These are phyloP conservation scores for Mimumesa dahlbomi DNA, from an alignment of 2,888 invertebrate genomes.

Conservation along the genomic window DNA sequence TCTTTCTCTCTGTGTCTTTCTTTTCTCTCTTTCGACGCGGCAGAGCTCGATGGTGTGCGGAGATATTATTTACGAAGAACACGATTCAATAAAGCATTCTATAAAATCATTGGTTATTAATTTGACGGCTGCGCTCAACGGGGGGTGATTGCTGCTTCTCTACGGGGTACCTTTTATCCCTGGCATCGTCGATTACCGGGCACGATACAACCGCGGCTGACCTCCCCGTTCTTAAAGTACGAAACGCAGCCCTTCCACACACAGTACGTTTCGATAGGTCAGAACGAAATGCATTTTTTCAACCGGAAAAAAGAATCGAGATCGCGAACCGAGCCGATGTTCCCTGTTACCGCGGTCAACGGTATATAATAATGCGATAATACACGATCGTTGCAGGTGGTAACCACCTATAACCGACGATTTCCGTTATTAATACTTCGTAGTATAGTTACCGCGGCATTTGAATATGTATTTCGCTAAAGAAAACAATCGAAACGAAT, in stretches of 20 bases:
- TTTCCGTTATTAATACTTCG: too few species aligned
- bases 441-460: too few species aligned
- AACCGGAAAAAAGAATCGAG: conserved; percentile 32
- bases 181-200: conserved; percentile 64
- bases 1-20: not conserved
- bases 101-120: conserved; percentile 80
- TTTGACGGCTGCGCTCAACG: conserved; percentile 75
- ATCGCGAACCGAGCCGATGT: not conserved
- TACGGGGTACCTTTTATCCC: conserved; percentile 68
- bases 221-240: conserved; percentile 11
- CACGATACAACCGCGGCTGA: conserved; percentile 40
- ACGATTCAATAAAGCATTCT: conserved; percentile 77
- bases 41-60: conserved; percentile 60
- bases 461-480: too few species aligned
- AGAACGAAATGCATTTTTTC: conserved; percentile 27
- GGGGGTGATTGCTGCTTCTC: conserved; percentile 72
- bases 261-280: conserved; percentile 22
- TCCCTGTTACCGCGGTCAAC: conserved; percentile 12
- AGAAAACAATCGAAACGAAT: too few species aligned
- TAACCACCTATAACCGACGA: too few species aligned
- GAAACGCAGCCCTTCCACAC: conserved; percentile 7
- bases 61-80: conserved; percentile 73
- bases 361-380: too few species aligned
- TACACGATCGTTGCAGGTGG: too few species aligned
- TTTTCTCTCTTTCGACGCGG: conserved; percentile 18